Evolutionary conservation across 1,140 invertebrate species (phyloP).

Genomic region (Nylanderia fulva): DNA sequence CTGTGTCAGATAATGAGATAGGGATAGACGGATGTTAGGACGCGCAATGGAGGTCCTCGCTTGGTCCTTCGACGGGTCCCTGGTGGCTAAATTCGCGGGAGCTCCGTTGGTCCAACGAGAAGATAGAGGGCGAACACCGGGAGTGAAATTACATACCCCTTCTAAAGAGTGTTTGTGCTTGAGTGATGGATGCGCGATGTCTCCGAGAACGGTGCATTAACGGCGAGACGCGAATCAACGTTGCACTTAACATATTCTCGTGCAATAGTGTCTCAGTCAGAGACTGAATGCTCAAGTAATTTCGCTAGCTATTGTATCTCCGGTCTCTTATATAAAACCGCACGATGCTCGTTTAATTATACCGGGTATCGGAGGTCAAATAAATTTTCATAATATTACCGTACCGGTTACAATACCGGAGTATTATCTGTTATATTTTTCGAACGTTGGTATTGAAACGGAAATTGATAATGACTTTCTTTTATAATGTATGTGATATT

Average conservation of each 20-base stretch:
- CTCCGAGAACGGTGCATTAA: background rate
- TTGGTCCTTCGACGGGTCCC: slow-evolving; percentile 34
- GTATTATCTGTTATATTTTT: too few species aligned
- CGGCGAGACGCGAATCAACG: background rate
- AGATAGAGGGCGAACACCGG: slow-evolving; percentile 30
- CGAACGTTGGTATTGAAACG: too few species aligned
- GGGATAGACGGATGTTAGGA: slow-evolving; percentile 29
- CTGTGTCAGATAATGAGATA: slow-evolving; percentile 39
- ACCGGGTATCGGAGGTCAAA: too few species aligned
- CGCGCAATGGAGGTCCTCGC: slow-evolving; percentile 28
- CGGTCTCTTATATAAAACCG: too few species aligned
- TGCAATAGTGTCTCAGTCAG: background rate
- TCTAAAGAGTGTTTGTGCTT: background rate
- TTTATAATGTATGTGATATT: too few species aligned
- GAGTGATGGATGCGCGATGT: slow-evolving; percentile 3
- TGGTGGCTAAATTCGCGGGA: slow-evolving; percentile 19
- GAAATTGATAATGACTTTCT: too few species aligned
- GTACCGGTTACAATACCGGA: too few species aligned
- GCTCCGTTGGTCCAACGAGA: slow-evolving; percentile 42
- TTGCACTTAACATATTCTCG: background rate
- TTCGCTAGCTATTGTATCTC: too few species aligned
- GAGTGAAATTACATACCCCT: slow-evolving; percentile 77
- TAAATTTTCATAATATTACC: too few species aligned
- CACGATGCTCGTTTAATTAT: too few species aligned
- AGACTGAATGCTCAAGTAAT: too few species aligned